These are phyloP conservation scores for Bubalus kerabau DNA, from an alignment of 2,113 vertebrate species.

Conservation along the genomic window DNA sequence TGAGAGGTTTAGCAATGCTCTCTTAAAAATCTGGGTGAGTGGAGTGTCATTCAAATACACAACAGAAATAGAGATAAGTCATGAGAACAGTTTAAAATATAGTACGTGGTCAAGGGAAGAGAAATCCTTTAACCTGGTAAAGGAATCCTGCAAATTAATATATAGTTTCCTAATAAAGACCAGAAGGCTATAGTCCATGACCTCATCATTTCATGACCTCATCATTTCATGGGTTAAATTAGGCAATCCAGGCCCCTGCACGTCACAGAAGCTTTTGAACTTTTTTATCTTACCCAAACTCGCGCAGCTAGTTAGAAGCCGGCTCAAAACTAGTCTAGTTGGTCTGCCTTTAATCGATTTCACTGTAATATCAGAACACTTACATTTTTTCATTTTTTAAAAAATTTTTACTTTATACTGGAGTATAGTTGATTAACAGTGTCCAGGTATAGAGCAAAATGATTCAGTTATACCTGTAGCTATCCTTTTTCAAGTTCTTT, in stretches of 20 bases:
- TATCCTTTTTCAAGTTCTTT: not conserved
- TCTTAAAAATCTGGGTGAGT: not conserved
- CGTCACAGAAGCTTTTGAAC: not conserved
- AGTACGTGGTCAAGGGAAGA: not conserved
- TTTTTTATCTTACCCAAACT: not conserved
- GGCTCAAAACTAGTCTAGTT: not conserved
- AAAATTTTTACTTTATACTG: not conserved
- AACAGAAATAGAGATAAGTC: not conserved
- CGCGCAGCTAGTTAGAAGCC: not conserved
- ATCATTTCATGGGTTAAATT: not conserved
- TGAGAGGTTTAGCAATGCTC: not conserved
- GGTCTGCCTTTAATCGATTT: not conserved
- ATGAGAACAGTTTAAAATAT: not conserved
- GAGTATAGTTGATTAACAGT: not conserved
- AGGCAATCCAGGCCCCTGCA: not conserved
- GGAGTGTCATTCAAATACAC: not conserved
- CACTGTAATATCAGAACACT: not conserved
- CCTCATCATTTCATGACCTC: not conserved
- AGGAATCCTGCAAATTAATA: not conserved
- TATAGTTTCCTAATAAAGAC: not conserved
- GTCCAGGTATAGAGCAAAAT: not conserved
- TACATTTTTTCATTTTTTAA: not conserved
- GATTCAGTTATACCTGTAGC: not conserved
- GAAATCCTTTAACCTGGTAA: not conserved
- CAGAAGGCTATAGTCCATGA: not conserved